phyloP scores from a whole-genome alignment of 2,113 vertebrate species.

The Crotalus tigris region DNA sequence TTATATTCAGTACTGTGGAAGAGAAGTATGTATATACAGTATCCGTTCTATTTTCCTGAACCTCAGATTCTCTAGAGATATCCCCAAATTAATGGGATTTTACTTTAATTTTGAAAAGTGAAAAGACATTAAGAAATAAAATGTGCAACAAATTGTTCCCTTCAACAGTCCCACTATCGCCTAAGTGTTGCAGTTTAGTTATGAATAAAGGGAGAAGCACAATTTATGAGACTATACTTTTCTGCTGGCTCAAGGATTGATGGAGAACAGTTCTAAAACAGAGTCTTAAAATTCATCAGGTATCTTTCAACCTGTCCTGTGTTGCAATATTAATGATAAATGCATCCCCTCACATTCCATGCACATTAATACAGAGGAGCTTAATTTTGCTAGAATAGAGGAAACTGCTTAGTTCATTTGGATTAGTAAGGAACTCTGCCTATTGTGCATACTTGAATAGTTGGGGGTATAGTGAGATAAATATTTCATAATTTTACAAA shows the following conservation, averaged over 20 bases:
- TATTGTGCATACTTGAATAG: neutral
- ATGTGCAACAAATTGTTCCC: neutral
- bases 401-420: neutral
- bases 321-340: neutral
- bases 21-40: neutral
- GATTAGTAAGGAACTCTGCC: neutral
- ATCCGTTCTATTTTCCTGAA: neutral
- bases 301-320: neutral
- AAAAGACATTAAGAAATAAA: neutral
- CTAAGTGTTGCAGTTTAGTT: neutral
- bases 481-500: neutral
- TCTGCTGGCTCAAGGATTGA: neutral
- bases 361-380: neutral
- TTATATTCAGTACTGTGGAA: neutral
- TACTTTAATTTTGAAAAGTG: neutral
- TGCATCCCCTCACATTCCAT: neutral
- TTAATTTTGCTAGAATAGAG: neutral
- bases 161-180: neutral
- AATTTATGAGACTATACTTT: neutral
- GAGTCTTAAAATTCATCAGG: neutral
- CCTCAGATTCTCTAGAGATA: neutral
- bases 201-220: neutral
- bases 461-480: neutral
- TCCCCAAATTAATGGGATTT: neutral
- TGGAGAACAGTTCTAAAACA: neutral